Conservation (phyloP, 1,140 invertebrate genomes). For the Propsilocerus akamusi region DNA sequence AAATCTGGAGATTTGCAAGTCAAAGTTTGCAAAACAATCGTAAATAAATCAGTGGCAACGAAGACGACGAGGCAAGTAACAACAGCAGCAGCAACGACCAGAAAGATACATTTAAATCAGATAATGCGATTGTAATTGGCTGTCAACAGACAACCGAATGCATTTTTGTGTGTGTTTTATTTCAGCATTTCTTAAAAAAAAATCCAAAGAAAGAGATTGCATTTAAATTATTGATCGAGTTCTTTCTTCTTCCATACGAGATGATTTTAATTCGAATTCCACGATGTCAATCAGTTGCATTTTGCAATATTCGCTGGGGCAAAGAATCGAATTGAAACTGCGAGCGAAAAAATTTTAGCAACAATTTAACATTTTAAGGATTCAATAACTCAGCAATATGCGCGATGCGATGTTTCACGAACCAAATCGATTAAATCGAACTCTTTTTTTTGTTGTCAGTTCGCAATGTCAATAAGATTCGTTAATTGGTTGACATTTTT, state of each 20-base stretch:
- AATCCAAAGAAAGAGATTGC: neutral
- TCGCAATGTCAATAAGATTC: too few species aligned
- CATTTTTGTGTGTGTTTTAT: neutral
- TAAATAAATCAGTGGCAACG: conserved; percentile 1
- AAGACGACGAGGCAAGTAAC: too few species aligned
- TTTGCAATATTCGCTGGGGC: too few species aligned
- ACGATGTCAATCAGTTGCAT: conserved; percentile 1
- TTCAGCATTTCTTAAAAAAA: neutral
- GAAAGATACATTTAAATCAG: conserved; percentile 4
- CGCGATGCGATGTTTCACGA: too few species aligned
- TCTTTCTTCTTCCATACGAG: neutral
- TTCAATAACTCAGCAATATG: too few species aligned
- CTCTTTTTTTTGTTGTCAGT: too few species aligned
- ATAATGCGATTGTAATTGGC: conserved; percentile 3
- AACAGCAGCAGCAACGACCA: too few species aligned
- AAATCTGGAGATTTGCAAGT: neutral
- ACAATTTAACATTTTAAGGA: too few species aligned
- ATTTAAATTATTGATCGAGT: conserved; percentile 2
- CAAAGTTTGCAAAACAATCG: neutral
- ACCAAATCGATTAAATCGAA: too few species aligned
- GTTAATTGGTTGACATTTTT: too few species aligned
- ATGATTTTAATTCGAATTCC: neutral
- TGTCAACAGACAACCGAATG: conserved; percentile 2
- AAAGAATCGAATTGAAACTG: too few species aligned
- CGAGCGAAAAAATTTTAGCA: too few species aligned